Base-by-base conservation (phyloP, 2,888 invertebrate species). In the Apamea monoglypha region DNA sequence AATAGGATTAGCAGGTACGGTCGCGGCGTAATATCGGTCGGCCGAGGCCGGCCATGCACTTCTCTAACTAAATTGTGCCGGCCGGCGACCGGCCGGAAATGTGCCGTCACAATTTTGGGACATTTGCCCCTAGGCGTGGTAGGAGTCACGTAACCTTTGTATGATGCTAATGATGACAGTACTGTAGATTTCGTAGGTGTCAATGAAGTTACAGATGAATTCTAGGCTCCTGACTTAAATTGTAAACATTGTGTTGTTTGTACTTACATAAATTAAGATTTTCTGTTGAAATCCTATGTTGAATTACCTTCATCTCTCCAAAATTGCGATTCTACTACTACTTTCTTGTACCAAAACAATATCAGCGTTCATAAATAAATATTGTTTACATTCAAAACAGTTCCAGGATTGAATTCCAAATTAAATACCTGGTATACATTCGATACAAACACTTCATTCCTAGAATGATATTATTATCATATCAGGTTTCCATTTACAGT, bases 21-120 rank as follows among this genome's bases (percentile, higher is more conserved):
- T 78, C 74, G 72, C 79, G 79, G 25, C 81, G 84, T 89, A 91
- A 91, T 91, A 91, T 91, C 90, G 85, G 89, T 90, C 88, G 92
- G 89, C 87, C 88, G 87, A 71, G 68, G 89, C 89, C 67, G 12
- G 61, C 61, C 80, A 88, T 89, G 88, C 90, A 88, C 90, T 86
- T 90, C 88, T 84, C 89, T 94, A 94, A 94, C 93, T 91, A 90
- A 92, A 94, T 94, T 94, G 92, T 91, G 88, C 89, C 89, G 88
- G 85, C 74, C 88, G 87, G 83, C 88, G 88, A 85, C 75, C 88
- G 88, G 84, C 87, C 88, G 89, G 89, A 92, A 91, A 91, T 91
- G 91, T 89, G 86, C 88, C 91, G 88, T 85, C 82, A 88, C 89
- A 92, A 93, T 91, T 93, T 90, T 80, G 89, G 86, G 88, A 87